These are phyloP conservation scores for Limnephilus lunatus DNA, from an alignment of 2,888 invertebrate genomes.

Conservation along the genomic window DNA sequence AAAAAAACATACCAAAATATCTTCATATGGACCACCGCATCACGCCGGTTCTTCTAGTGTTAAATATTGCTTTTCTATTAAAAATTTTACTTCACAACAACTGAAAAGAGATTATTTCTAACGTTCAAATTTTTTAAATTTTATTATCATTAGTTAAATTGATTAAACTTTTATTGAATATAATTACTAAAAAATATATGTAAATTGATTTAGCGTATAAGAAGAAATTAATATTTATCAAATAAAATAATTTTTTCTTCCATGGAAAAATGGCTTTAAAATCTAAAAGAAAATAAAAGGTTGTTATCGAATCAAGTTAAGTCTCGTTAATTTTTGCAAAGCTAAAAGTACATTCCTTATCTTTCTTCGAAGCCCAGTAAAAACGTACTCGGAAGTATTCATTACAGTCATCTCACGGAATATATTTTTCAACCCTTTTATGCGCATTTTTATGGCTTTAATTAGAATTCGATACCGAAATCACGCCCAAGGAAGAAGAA, in stretches of 20 bases:
- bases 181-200: no score
- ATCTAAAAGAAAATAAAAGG: neutral
- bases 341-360: conserved; percentile 16
- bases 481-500: conserved; percentile 45
- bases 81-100: neutral
- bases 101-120: neutral
- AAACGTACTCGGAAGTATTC: conserved; percentile 37
- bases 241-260: neutral
- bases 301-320: conserved; percentile 4
- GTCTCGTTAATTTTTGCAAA: conserved; percentile 16
- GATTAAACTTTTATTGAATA: neutral
- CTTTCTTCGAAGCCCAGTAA: conserved; percentile 15
- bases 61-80: neutral
- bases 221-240: no score
- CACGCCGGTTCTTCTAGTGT: neutral
- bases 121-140: neutral
- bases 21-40: neutral
- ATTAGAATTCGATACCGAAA: conserved; percentile 52
- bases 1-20: neutral
- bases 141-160: neutral
- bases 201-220: no score
- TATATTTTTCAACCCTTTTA: conserved; percentile 49
- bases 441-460: conserved; percentile 44
- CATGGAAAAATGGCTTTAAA: neutral
- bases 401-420: conserved; percentile 46